Percentiles rank a stretch among this genome's conserved stretches.
phyloP scores from a whole-genome alignment of 2,113 vertebrate species.

The Anas platyrhynchos region DNA sequence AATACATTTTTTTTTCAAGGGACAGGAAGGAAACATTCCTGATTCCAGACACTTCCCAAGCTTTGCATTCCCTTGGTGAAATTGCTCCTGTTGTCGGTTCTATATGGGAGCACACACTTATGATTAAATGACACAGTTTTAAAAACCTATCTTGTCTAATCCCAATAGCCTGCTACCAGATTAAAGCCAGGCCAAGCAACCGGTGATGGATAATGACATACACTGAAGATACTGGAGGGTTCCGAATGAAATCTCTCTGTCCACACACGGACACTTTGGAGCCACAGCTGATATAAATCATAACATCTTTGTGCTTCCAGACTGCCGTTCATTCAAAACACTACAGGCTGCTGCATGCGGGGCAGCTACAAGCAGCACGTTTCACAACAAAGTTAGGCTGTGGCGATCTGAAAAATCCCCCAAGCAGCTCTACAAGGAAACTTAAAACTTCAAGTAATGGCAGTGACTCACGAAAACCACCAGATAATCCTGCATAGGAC shows the following conservation, averaged over 20 bases:
- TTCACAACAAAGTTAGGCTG: not conserved
- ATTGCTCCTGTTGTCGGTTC: not conserved
- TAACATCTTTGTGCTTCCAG: not conserved
- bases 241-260: not conserved
- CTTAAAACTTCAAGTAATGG: not conserved
- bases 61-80: not conserved
- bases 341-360: not conserved
- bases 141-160: accelerated
- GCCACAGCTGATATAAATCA: not conserved
- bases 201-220: not conserved
- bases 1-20: not conserved
- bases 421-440: not conserved
- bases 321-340: not conserved
- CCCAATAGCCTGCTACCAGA: not conserved
- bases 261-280: accelerated
- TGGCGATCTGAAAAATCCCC: not conserved
- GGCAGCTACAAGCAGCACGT: not conserved
- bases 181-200: not conserved
- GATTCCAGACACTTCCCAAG: not conserved
- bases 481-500: not conserved
- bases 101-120: not conserved
- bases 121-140: not conserved
- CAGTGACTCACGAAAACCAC: not conserved
- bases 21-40: not conserved
- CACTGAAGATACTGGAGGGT: not conserved